These are phyloP conservation scores for Drosophila ezoana DNA, from an alignment of 2,888 invertebrate genomes.

Conservation along the genomic window DNA sequence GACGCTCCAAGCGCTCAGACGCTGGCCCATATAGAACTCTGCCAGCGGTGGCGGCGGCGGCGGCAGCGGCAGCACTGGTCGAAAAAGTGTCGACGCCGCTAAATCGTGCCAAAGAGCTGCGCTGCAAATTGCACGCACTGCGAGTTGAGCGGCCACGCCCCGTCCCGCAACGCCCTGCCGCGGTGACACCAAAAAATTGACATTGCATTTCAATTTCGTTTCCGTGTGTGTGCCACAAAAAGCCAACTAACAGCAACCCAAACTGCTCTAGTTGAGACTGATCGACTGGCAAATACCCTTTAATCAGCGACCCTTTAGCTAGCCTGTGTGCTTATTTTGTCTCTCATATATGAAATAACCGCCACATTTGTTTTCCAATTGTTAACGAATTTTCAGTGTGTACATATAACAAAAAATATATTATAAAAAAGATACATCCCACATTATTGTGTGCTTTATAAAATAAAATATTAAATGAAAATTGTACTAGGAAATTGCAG, in stretches of 20 bases:
- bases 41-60: constrained; percentile 7
- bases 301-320: neutral
- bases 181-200: constrained; percentile 33
- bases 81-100: constrained; percentile 39
- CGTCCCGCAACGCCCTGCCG: neutral
- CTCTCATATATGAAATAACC: too few relatives aligned
- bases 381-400: too few relatives aligned
- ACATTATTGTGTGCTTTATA: too few relatives aligned
- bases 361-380: too few relatives aligned
- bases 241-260: constrained; percentile 1
- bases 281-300: neutral
- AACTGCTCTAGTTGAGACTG: neutral
- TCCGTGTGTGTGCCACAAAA: constrained; percentile 67
- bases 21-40: constrained; percentile 78
- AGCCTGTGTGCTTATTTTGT: too few relatives aligned
- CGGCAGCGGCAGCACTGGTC: constrained; percentile 13
- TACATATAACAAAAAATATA: too few relatives aligned
- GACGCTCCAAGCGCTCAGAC: constrained; percentile 50
- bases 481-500: too few relatives aligned
- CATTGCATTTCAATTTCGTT: constrained; percentile 39
- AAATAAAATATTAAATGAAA: too few relatives aligned
- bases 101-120: constrained; percentile 51
- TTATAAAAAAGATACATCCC: too few relatives aligned
- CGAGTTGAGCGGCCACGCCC: constrained; percentile 20
- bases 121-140: constrained; percentile 54